These are phyloP conservation scores for Tethea ocularis DNA, from an alignment of 2,888 invertebrate genomes.

Conservation along the genomic window DNA sequence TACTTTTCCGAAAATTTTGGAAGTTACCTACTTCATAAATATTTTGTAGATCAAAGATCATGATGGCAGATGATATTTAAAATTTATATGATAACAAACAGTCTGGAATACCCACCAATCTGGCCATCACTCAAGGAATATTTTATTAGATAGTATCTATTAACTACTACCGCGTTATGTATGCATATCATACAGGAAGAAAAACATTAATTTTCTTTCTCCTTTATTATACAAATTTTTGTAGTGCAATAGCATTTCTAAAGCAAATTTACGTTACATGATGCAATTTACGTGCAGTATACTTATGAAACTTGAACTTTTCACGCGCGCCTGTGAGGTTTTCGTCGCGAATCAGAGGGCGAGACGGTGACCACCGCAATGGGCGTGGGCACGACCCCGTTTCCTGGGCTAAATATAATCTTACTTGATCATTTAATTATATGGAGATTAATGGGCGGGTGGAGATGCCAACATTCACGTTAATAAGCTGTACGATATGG, in stretches of 20 bases:
- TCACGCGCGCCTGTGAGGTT: slow-evolving; percentile 36
- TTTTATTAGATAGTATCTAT: no score
- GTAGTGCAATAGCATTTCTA: background rate
- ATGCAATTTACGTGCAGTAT: slow-evolving; percentile 12
- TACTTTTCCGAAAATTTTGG: no score
- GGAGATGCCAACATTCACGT: slow-evolving; percentile 73
- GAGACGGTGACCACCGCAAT: slow-evolving; percentile 52
- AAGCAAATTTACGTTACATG: background rate
- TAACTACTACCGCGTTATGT: no score
- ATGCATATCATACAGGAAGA: no score
- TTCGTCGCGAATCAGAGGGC: slow-evolving; percentile 48
- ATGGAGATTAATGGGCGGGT: slow-evolving; percentile 79
- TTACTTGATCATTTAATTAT: slow-evolving; percentile 83
- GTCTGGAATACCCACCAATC: no score
- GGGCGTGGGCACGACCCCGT: slow-evolving; percentile 70
- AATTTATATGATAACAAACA: no score
- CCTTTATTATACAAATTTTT: no score
- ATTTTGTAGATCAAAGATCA: no score
- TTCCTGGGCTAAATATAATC: slow-evolving; percentile 81
- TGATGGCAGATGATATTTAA: no score
- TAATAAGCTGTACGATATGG: slow-evolving; percentile 60
- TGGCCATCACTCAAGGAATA: no score
- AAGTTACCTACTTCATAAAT: no score
- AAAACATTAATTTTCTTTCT: no score
- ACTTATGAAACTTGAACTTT: slow-evolving; percentile 42